Evolutionary conservation across 2,797 vertebrate genomes (phyloP), one percentile per base, ranked within the genome.

Genomic region (Ctenopoma kingsleyae): DNA sequence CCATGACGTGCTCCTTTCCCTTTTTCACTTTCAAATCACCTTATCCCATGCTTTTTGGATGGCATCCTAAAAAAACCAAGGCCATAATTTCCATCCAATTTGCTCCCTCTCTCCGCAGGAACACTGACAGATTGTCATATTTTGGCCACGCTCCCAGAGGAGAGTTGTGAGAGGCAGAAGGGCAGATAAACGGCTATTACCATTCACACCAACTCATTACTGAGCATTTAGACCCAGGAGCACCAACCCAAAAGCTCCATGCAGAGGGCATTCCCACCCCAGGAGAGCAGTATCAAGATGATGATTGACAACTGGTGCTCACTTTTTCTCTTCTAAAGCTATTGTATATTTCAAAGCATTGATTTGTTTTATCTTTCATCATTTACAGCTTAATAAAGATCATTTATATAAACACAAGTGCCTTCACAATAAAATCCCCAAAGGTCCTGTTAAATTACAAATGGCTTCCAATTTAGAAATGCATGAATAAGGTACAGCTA

Each of bases 81-180:
- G 90, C 89, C 86, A 84, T 93, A 78, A 92, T 93, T 92, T 92
- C 85, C 84, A 88, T 92, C 87, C 90, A 88, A 92, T 91, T 90
- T 90, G 86, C 85, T 84, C 78, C 81, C 83, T 75, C 85, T 80
- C 90, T 80, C 88, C 71, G 87, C 83, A 72, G 81, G 88, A 87
- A 81, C 87, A 85, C 90, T 91, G 91, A 92, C 91, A 91, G 89
- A 92, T 87, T 92, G 92, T 91, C 91, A 92, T 91, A 91, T 92
- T 91, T 89, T 93, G 92, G 93, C 91, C 79, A 70, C 38, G 50
- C 82, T 92, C 92, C 92, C 92, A 76, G 92, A 82, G 88, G 90
- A 91, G 87, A 83, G 85, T 68, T 77, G 81, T 67, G 85, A 90
- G 89, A 89, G 82, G 89, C 79, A 81, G 87, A 82, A 90, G 92